Evolutionary conservation across 1,140 invertebrate genomes (phyloP).

Genomic region (Sarcophaga bullata): DNA sequence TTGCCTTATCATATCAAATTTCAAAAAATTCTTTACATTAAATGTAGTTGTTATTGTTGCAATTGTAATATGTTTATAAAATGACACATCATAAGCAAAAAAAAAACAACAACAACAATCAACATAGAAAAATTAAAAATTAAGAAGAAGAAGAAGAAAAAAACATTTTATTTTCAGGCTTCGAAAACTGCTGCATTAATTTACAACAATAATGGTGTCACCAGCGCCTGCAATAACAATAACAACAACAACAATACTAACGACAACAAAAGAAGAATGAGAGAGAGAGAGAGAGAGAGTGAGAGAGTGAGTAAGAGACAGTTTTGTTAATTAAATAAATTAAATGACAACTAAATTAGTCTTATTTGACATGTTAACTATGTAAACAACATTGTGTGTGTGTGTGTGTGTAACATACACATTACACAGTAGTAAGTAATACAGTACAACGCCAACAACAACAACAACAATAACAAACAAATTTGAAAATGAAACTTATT

Average conservation of each 20-base stretch:
- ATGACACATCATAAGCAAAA: slow-evolving; percentile 27
- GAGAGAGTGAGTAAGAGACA: neutral
- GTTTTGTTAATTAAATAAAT: slow-evolving; percentile 39
- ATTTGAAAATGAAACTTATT: neutral
- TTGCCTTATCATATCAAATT: neutral
- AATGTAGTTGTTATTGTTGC: neutral
- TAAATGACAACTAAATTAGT: slow-evolving; percentile 41
- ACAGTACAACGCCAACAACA: too few species aligned
- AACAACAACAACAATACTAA: neutral
- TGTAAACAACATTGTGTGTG: neutral
- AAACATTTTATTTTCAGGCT: too few species aligned
- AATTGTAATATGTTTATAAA: neutral
- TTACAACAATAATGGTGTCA: neutral
- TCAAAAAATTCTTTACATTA: neutral
- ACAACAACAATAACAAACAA: neutral
- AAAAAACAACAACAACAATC: neutral
- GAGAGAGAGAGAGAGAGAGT: too few species aligned
- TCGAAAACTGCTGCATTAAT: slow-evolving; percentile 19
- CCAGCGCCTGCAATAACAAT: slow-evolving; percentile 3
- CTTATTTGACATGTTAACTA: slow-evolving; percentile 39
- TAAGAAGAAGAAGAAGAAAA: too few species aligned
- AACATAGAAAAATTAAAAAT: slow-evolving; percentile 25
- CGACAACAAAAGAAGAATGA: slow-evolving; percentile 16
- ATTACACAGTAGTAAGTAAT: neutral
- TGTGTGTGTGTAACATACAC: neutral